These are phyloP conservation scores for Podarcis cretensis DNA, from an alignment of 2,113 vertebrate species.

Conservation along the genomic window DNA sequence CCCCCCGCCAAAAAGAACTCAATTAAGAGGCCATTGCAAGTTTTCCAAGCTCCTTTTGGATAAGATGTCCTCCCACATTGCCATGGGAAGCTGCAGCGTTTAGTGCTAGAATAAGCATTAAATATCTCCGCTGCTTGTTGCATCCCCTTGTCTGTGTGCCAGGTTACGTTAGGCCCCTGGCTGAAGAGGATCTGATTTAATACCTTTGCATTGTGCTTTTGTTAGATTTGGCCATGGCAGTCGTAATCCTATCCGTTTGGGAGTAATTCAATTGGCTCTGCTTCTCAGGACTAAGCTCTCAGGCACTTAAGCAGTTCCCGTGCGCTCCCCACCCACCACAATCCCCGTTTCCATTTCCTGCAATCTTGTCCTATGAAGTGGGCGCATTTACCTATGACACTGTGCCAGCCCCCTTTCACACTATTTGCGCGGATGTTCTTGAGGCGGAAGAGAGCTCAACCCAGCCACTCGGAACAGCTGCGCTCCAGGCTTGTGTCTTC, in stretches of 20 bases:
- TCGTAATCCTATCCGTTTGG: background rate
- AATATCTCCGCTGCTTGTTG: background rate
- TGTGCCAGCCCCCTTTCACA: background rate
- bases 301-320: background rate
- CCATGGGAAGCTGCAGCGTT: background rate
- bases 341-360: background rate
- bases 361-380: background rate
- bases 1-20: background rate
- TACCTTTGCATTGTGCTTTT: background rate
- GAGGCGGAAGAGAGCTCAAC: background rate
- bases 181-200: background rate
- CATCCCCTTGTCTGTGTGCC: background rate
- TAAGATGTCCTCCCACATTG: background rate
- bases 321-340: background rate
- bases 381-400: too few species aligned
- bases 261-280: background rate
- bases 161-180: too few species aligned
- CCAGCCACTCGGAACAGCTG: background rate
- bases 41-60: background rate
- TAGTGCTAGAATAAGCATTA: background rate
- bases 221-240: too few species aligned
- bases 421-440: background rate
- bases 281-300: background rate
- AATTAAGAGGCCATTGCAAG: background rate
- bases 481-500: background rate